These are phyloP conservation scores for Lethenteron camtschaticum DNA, from an alignment of 2,113 vertebrate genomes.

Conservation along the genomic window DNA sequence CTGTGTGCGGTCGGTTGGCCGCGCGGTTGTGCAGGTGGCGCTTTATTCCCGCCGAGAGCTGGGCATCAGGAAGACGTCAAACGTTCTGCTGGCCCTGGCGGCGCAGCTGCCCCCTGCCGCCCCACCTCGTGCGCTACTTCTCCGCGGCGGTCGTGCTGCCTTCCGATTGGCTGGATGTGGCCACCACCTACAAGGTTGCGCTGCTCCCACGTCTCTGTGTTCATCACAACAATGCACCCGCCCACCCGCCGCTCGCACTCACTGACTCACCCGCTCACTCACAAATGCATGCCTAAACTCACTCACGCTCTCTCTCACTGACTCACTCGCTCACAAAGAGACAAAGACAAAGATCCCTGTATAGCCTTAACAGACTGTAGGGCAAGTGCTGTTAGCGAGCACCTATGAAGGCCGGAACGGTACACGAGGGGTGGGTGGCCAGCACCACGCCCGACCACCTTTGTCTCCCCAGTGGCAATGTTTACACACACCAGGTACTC, in stretches of 20 bases:
- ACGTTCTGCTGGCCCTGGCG: slow-evolving; percentile 41
- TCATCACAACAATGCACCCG: neutral
- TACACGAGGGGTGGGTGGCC: too few relatives aligned
- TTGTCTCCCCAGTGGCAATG: too few relatives aligned
- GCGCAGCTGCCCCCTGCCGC: slow-evolving; percentile 30
- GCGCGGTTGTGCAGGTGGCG: slow-evolving; percentile 30
- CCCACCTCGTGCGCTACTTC: slow-evolving; percentile 43
- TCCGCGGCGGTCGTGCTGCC: slow-evolving; percentile 41
- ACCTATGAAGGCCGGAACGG: too few relatives aligned
- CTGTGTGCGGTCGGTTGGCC: neutral
- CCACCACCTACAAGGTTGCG: slow-evolving; percentile 22
- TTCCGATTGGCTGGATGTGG: slow-evolving; percentile 60
- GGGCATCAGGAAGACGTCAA: slow-evolving; percentile 50
- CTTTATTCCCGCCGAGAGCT: slow-evolving; percentile 52
- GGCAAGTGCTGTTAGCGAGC: too few relatives aligned
- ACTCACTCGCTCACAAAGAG: neutral
- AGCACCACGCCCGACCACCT: too few relatives aligned
- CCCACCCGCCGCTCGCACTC: too few relatives aligned
- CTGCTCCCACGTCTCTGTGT: too few relatives aligned
- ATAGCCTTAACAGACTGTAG: too few relatives aligned
- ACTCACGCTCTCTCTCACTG: too few relatives aligned
- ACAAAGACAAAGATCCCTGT: too few relatives aligned
- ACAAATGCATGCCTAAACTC: too few relatives aligned
- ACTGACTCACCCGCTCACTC: neutral
- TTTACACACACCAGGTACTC: too few relatives aligned